Evolutionary conservation across 2,888 invertebrate genomes (phyloP), one percentile per base, ranked within the genome.

Genomic region (Acrocyrtus sp.): DNA sequence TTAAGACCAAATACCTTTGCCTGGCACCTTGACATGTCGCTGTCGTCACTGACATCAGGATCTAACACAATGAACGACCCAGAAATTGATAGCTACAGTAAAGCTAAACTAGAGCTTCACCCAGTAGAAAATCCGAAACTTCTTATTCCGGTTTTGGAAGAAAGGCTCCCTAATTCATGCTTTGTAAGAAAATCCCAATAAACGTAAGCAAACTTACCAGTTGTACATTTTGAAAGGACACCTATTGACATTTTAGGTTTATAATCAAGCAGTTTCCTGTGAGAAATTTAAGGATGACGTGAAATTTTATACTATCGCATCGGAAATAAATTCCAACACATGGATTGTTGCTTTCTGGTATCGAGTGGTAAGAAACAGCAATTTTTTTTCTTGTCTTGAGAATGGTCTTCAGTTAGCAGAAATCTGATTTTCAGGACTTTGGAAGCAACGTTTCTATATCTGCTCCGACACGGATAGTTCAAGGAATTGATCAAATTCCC

Each of bases 311-410:
- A 53, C 29, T 39, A 2, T 63, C 1, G 63, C 34, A 34, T 2
- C 15, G 4, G 26, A 43, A 21, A 17, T 51, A 29, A 53, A 63
- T 43, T 51, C 41, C 19, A 48, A 27, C 26, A 57, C 65, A 5
- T 74, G 74, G 74, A 74, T 74, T 27, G 41, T 69, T n/a, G 27
- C 54, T 6, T 24, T 22, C 2, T 56, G 43, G 17, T 19, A 6
- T 24, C 47, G 68, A 22, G 65, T 63, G 24, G 74, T 74, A 57
- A 53, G 12, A 19, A 19, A 47, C n/a, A n/a, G n/a, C n/a, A n/a
- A n/a, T n/a, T n/a, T n/a, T n/a, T n/a, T n/a, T n/a, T n/a, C n/a
- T n/a, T n/a, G n/a, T n/a, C n/a, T n/a, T 34, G 12, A 8, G 6
- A 34, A 34, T 34, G 5, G 34, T 8, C 34, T 12, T 34, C 34